phyloP scores from a whole-genome alignment of 2,113 vertebrate species.

The Ondatra zibethicus region DNA sequence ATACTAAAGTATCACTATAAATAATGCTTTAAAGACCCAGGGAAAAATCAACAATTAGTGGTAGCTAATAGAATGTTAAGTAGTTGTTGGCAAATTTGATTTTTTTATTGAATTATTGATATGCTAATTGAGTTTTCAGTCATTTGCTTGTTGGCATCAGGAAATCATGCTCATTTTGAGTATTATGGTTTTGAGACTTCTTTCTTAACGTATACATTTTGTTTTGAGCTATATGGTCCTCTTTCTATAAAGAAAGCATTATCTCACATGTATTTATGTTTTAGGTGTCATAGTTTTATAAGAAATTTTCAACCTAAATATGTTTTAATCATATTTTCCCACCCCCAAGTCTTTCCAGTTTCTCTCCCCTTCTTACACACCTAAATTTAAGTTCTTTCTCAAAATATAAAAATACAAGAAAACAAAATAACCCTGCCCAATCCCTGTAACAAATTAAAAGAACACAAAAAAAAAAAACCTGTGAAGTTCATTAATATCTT shows the following conservation, averaged over 20 bases:
- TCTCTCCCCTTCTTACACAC: neutral
- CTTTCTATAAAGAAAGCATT: slow-evolving; percentile 16
- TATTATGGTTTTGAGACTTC: slow-evolving; percentile 14
- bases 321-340: neutral
- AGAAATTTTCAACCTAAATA: neutral
- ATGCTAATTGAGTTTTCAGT: slow-evolving; percentile 18
- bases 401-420: neutral
- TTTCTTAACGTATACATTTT: neutral
- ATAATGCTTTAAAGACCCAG: slow-evolving; percentile 39
- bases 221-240: neutral
- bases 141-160: neutral
- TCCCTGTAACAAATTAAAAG: neutral
- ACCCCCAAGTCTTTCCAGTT: neutral
- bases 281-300: neutral
- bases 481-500: neutral
- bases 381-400: neutral
- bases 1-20: slow-evolving; percentile 46
- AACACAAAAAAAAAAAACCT: no score
- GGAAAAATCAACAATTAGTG: slow-evolving; percentile 40
- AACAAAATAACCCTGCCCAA: neutral
- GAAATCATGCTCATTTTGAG: neutral
- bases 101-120: slow-evolving; percentile 51
- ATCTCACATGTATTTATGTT: neutral
- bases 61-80: slow-evolving; percentile 33
- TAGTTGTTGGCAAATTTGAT: slow-evolving; percentile 39